Base-by-base conservation (phyloP, 2,113 vertebrate genomes). In the Eurypyga helias region DNA sequence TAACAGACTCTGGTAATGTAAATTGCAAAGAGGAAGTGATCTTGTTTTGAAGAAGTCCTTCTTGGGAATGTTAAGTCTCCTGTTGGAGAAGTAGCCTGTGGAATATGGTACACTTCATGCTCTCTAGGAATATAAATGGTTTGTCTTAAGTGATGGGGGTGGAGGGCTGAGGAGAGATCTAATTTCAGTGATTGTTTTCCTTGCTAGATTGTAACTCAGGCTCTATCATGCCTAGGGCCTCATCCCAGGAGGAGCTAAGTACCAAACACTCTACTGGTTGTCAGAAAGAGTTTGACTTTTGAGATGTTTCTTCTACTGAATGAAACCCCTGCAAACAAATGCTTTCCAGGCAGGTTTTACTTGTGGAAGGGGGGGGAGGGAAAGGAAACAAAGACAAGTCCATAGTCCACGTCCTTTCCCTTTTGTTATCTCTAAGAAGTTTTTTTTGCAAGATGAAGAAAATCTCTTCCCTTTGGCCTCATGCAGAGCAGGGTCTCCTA, bases 1-100 rank as follows among this genome's bases (percentile, higher is more conserved):
- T 98, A 98, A 97, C 89, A 93, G 96, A 95, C 81, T 95, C 85
- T 96, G 87, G 90, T 97, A 96, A 97, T 95, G 91, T 97, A 97
- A 98, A 96, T 97, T 0, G 3, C 73, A 96, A 26, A 48, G 66
- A 77, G 73, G 96, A 97, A 94, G 94, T 93, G 93, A 82, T 97
- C 89, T 96, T 77, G 3, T 87, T 91, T 49, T 31, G 77, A 95
- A 84, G 79, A 97, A 96, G 79, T 96, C 93, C 77, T 97, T 51
- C 55, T 79, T 52, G 62, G 67, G 78, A 95, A 94, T 67, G 66
- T 93, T 82, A 96, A 93, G 81, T 94, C 80, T 96, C 51, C 38
- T 76, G 51, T 92, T 92, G 81, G 86, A 95, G 89, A 96, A 93
- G 75, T 60, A 80, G 87, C 76, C 20, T 36, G 55, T 91, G 87